Evolutionary conservation across 2,113 vertebrate genomes (phyloP).

Genomic region (Ailurus styani): DNA sequence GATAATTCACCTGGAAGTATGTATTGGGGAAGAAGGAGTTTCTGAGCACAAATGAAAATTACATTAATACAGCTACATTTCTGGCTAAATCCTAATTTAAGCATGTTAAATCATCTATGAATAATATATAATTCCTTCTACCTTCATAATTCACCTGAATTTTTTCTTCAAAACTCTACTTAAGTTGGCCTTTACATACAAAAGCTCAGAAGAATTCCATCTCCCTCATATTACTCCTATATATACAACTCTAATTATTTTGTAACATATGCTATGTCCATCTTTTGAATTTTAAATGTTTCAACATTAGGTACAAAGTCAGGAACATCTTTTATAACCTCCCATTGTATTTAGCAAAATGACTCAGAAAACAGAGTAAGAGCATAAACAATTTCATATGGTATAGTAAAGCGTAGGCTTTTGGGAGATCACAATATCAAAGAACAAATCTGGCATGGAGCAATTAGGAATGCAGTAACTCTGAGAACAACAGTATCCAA

Average conservation of each 20-base stretch:
- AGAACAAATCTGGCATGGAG: background rate
- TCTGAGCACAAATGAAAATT: constrained; percentile 1
- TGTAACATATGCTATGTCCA: background rate
- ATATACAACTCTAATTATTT: constrained; percentile 1
- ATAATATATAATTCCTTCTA: background rate
- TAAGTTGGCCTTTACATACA: background rate
- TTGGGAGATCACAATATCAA: constrained; percentile 43
- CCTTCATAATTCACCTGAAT: background rate
- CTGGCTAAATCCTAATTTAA: background rate
- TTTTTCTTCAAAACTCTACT: background rate
- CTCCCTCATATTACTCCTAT: background rate
- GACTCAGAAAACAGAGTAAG: constrained; percentile 2
- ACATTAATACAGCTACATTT: background rate
- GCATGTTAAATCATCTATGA: background rate
- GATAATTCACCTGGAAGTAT: background rate
- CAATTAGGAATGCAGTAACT: constrained; percentile 38
- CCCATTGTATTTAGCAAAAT: constrained; percentile 14
- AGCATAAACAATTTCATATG: background rate
- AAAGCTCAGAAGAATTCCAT: constrained; percentile 25
- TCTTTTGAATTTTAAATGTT: constrained; percentile 29
- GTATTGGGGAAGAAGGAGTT: background rate
- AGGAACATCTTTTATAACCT: background rate
- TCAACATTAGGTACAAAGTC: constrained; percentile 24
- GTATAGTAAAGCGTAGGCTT: background rate
- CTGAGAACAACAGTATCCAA: constrained; percentile 42